Conservation (phyloP, 2,113 vertebrate genomes). For the Aspidoscelis tigris region DNA sequence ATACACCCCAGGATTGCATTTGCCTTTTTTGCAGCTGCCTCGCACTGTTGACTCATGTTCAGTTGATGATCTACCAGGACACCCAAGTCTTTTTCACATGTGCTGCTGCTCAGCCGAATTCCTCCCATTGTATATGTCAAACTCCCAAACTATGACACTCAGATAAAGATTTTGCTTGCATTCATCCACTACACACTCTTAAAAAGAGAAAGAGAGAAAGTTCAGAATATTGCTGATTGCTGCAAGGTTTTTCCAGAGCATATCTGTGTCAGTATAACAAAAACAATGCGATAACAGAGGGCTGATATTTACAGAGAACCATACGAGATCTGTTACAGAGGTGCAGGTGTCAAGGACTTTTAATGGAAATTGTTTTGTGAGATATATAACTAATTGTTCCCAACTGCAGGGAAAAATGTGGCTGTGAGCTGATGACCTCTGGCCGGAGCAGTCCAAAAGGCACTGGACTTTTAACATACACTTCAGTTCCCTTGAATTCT, state of each 20-base stretch:
- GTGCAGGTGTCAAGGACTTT: neutral
- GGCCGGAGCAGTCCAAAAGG: too few species aligned
- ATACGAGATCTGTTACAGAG: neutral
- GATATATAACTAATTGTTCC: conserved; percentile 4
- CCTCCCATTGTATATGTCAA: too few species aligned
- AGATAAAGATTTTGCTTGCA: neutral
- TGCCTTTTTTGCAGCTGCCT: too few species aligned
- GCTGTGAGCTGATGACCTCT: neutral
- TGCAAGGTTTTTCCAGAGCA: neutral
- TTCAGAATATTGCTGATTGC: neutral
- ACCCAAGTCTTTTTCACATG: too few species aligned
- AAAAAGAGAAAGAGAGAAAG: neutral
- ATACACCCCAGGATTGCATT: too few species aligned
- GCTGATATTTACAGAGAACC: neutral
- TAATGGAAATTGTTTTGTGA: neutral
- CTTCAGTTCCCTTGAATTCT: too few species aligned
- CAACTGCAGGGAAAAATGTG: neutral
- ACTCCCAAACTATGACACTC: neutral
- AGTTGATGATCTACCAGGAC: too few species aligned
- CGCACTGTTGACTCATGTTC: too few species aligned
- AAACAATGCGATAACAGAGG: conserved; percentile 9
- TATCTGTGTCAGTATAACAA: neutral
- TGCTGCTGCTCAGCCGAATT: too few species aligned
- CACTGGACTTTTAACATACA: too few species aligned
- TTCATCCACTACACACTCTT: too few species aligned